Base-by-base conservation (phyloP, 2,113 vertebrate species). In the Scartelaos histophorus region DNA sequence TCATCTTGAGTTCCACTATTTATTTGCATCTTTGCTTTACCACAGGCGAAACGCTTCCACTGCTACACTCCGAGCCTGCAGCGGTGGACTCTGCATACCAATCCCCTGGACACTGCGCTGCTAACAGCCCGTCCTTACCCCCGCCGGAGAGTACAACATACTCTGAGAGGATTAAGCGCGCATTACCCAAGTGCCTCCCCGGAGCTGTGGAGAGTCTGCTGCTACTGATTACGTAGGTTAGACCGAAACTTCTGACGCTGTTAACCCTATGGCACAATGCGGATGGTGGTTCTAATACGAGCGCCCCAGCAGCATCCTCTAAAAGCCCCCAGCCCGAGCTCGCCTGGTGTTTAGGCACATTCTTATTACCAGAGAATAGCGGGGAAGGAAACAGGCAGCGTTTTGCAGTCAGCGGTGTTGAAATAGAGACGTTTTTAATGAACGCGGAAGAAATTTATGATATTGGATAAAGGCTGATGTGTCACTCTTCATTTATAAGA, bases 311-410 rank as follows among this genome's bases (percentile, higher is more conserved):
- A 21, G n/a, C 61, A 0, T 0, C 70, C 75, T 72, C 65, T 13
- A 56, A 35, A 19, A 73, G 10, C 71, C 77, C 80, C 76, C 77
- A 73, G 38, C 24, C 60, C 43, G 56, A 13, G 61, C 53, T 68
- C 71, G 79, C 80, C 84, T 1, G n/a, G 83, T 83, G 46, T 85
- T 82, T 78, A 19, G 67, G 76, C 70, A 82, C 78, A 76, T 72
- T 90, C 76, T 58, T 75, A 84, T 89, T 86, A 90, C 77, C 82
- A 71, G 66, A 76, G 58, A 85, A 75, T 64, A 82, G 22, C 22
- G 54, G 38, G n/a, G 74, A 66, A 54, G 78, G 84, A 78, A 87
- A 84, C 86, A 80, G 82, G 77, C 70, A 74, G 84, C 72, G 61
- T 66, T 73, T 84, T 64, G 54, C 13, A 82, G 80, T 82, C 85